Evolutionary conservation across 2,888 invertebrate species (phyloP), one percentile per base, ranked within the genome.

Genomic region (Gnatocerus cornutus): DNA sequence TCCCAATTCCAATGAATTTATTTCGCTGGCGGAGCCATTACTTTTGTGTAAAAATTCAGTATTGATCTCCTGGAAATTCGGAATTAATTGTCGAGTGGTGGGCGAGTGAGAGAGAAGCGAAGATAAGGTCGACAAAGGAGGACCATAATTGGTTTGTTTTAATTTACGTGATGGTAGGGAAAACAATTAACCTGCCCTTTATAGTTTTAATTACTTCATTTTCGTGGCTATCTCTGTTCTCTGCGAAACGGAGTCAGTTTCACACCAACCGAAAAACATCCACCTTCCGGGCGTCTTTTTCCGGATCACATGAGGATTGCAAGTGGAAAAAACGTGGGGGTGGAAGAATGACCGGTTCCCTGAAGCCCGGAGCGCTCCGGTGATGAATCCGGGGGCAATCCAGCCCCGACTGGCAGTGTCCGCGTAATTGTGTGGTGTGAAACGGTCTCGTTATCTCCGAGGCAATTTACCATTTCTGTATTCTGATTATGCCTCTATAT

Each of bases 151-250:
- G 84, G 84, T 81, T 84, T 83, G 84, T 84, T 85, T 85, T 85
- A 85, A 85, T 85, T 85, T 85, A 85, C 83, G 84, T 80, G 84
- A 83, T 83, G 84, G 83, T 84, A 84, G 85, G 84, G 84, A 85
- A 85, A 84, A 84, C 90, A 90, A 90, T 90, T 90, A 90, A 90
- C 89, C 88, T 88, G 87, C 89, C 89, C 89, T 90, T 90, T 90
- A 90, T 90, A 90, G 89, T 90, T 90, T 90, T 90, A 90, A 90
- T 90, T 90, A 90, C 89, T 90, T 90, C 90, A 89, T 90, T 89
- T 88, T 88, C 88, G 88, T 87, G 87, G 87, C 88, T 88, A 89
- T 89, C 83, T 82, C 79, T 73, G 74, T 79, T 77, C 80, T 77
- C 78, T 76, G 82, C 82, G 76, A 80, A 83, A 81, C 79, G 76